A percentile compares a stretch with the other conserved stretches of the same genome.
Evolutionary conservation across 2,888 invertebrate species (phyloP).

Genomic region (Dugesia japonica): DNA sequence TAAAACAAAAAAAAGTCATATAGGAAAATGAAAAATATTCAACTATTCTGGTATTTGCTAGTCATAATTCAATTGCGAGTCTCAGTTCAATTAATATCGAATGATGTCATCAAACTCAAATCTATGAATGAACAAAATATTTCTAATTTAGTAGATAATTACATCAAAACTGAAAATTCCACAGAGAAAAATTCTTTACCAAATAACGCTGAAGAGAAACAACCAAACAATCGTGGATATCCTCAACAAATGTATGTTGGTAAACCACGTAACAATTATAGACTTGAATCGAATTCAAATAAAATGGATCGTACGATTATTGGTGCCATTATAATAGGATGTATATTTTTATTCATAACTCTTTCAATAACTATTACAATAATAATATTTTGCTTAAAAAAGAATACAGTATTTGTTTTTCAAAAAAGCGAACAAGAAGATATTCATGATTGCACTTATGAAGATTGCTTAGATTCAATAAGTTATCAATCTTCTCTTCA

Average conservation of each 20-base stretch:
- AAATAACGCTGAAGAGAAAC: too few relatives aligned
- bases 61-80: neutral
- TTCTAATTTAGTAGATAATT: too few relatives aligned
- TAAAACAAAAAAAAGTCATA: too few relatives aligned
- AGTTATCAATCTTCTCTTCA: neutral
- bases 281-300: neutral
- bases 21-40: neutral
- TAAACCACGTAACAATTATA: neutral
- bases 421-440: constrained; percentile 24
- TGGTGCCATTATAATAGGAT: constrained; percentile 22
- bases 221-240: neutral
- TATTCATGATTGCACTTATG: neutral
- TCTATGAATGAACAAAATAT: too few relatives aligned
- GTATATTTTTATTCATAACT: constrained; percentile 22
- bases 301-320: neutral
- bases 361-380: constrained; percentile 17
- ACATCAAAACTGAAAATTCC: neutral
- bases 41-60: neutral
- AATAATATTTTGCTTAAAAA: constrained; percentile 21
- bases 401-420: constrained; percentile 25
- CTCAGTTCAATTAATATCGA: neutral
- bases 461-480: neutral
- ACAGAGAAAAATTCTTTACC: neutral
- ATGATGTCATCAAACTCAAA: neutral
- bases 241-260: neutral